These are phyloP conservation scores for Phylloscopus collybita DNA, from an alignment of 2,797 vertebrate species.

Conservation along the genomic window DNA sequence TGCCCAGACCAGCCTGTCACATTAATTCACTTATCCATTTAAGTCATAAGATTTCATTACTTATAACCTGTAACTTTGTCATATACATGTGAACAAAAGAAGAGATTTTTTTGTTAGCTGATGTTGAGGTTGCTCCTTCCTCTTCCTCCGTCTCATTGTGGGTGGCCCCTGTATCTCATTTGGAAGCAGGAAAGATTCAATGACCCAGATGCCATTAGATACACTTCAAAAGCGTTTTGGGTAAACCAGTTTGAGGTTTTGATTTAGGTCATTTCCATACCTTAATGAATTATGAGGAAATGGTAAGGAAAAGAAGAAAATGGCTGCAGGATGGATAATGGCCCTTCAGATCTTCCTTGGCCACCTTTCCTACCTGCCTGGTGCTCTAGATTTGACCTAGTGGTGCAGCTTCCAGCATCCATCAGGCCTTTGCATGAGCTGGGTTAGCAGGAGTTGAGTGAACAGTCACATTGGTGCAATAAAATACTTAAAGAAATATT, in stretches of 20 bases:
- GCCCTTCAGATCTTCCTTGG: neutral
- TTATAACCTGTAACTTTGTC: neutral
- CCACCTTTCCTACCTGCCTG: too few relatives aligned
- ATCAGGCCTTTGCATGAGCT: neutral
- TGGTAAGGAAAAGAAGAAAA: rapidly evolving
- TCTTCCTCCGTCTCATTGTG: neutral
- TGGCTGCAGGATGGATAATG: neutral
- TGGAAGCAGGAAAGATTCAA: neutral
- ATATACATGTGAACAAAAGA: neutral
- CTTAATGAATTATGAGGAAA: neutral
- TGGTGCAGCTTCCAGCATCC: neutral
- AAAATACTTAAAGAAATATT: neutral
- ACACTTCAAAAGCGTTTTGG: neutral
- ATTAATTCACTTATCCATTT: neutral
- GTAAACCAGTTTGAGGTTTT: neutral
- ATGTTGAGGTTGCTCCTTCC: neutral
- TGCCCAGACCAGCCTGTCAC: neutral
- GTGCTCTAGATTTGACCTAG: neutral
- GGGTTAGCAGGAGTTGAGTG: neutral
- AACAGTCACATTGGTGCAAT: neutral
- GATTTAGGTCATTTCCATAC: neutral
- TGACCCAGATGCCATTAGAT: neutral
- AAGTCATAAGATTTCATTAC: neutral
- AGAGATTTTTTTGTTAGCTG: neutral
- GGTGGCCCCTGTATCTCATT: neutral